Evolutionary conservation across 1,140 invertebrate genomes (phyloP).

Genomic region (Piezodorus guildinii): DNA sequence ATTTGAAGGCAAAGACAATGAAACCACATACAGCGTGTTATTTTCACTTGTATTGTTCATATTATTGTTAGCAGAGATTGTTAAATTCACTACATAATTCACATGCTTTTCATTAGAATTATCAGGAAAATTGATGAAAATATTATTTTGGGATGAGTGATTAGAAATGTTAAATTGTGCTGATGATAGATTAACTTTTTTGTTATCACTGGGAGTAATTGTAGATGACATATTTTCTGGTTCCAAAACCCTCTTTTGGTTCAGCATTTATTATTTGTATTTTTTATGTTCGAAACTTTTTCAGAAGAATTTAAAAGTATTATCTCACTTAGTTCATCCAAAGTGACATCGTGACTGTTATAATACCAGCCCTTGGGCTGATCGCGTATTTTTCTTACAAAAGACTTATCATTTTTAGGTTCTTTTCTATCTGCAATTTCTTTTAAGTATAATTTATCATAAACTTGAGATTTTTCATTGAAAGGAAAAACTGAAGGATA

Average conservation of each 20-base stretch:
- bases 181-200: not conserved
- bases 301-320: not conserved
- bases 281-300: conserved; percentile 5
- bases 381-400: not conserved
- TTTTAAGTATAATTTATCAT: too few relatives aligned
- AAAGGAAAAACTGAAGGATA: too few relatives aligned
- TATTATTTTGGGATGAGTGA: not conserved
- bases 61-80: conserved; percentile 43
- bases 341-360: not conserved
- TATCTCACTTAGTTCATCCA: not conserved
- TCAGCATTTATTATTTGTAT: not conserved
- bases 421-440: too few relatives aligned
- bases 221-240: not conserved
- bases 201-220: not conserved
- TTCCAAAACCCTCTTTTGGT: not conserved
- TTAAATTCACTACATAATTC: conserved; percentile 57
- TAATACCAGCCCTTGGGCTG: not conserved
- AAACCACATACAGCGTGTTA: conserved; percentile 56
- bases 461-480: too few relatives aligned
- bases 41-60: conserved; percentile 28
- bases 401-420: not conserved
- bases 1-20: conserved; percentile 54
- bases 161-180: conserved; percentile 1
- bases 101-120: conserved; percentile 27
- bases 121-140: conserved; percentile 15